Conservation (phyloP, 2,113 vertebrate genomes). For the Hoplias malabaricus region DNA sequence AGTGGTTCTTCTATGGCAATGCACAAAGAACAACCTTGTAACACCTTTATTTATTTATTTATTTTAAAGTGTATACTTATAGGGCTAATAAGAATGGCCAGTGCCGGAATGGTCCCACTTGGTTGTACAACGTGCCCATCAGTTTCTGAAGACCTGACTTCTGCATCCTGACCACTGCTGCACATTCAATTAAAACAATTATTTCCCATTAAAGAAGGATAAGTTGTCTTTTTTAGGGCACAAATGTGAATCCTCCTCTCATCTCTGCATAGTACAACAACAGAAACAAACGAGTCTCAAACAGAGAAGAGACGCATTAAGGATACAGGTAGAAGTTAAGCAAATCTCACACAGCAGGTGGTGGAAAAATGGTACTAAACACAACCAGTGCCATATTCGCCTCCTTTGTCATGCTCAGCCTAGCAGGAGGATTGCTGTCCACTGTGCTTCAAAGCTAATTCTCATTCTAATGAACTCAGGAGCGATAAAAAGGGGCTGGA, state of each 20-base stretch:
- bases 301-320: background rate
- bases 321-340: background rate
- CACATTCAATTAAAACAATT: background rate
- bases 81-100: background rate
- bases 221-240: background rate
- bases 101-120: background rate
- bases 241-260: background rate
- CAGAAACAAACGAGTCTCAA: background rate
- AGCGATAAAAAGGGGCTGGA: slow-evolving; percentile 13
- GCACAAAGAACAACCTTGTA: no score
- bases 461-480: slow-evolving; percentile 8
- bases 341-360: background rate
- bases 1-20: no score
- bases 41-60: no score
- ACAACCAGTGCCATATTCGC: background rate
- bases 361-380: background rate
- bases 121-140: background rate
- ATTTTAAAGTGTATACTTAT: no score
- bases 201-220: background rate
- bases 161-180: background rate
- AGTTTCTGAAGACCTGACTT: background rate
- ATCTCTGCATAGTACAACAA: background rate
- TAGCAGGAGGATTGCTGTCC: slow-evolving; percentile 14
- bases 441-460: slow-evolving; percentile 19
- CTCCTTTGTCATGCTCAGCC: background rate